Conservation (phyloP, 2,113 vertebrate genomes). For the Dasyornis broadbenti region DNA sequence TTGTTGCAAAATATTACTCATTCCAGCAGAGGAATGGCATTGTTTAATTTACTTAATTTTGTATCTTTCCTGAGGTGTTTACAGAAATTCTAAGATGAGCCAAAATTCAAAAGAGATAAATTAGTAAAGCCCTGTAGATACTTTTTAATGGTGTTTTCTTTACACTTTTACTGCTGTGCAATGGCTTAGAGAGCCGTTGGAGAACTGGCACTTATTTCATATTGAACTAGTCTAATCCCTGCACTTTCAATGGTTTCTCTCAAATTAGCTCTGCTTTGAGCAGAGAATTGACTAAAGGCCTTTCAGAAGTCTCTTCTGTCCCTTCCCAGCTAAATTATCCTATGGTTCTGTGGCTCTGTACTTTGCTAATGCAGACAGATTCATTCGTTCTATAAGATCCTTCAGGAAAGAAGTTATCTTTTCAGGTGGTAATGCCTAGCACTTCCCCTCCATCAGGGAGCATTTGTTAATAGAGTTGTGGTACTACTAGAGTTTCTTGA, state of each 20-base stretch:
- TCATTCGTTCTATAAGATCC: not conserved
- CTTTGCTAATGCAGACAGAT: not conserved
- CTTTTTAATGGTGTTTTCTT: not conserved
- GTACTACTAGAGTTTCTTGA: not conserved
- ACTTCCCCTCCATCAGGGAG: not conserved
- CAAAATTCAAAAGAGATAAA: not conserved
- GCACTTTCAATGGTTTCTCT: not conserved
- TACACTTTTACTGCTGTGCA: not conserved
- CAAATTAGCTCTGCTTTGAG: not conserved
- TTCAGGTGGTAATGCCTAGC: not conserved
- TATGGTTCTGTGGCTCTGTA: fast-evolving
- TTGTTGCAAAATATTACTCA: not conserved
- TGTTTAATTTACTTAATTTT: not conserved
- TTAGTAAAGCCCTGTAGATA: not conserved
- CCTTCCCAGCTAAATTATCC: not conserved
- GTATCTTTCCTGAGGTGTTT: not conserved
- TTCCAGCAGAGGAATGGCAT: not conserved
- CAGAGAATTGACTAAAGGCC: not conserved
- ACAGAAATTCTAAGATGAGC: not conserved
- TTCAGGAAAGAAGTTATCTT: not conserved
- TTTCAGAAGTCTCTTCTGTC: not conserved
- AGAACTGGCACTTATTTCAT: not conserved
- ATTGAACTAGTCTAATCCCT: not conserved
- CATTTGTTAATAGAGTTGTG: not conserved
- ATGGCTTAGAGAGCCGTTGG: not conserved